Evolutionary conservation across 2,113 vertebrate genomes (phyloP).

Genomic region (Corythaeola cristata): DNA sequence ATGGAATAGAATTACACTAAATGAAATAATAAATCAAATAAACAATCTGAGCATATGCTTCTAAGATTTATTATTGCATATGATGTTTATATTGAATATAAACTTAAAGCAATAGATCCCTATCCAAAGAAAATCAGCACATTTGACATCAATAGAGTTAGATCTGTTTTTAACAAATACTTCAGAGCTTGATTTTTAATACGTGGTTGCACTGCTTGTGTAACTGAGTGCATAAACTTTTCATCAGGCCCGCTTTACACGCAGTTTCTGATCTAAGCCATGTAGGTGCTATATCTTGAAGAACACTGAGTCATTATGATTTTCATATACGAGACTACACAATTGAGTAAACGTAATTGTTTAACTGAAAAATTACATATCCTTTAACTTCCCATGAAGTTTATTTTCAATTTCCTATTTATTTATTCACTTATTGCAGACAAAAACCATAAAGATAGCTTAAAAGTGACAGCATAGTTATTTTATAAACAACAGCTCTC

Average conservation of each 20-base stretch:
- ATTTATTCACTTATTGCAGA: background rate
- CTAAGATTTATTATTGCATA: slow-evolving; percentile 5
- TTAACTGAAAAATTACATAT: background rate
- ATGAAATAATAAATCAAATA: slow-evolving; percentile 57
- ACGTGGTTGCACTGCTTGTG: background rate
- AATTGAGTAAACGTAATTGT: background rate
- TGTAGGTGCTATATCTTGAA: background rate
- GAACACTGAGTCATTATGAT: background rate
- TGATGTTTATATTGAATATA: slow-evolving; percentile 28
- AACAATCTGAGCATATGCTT: slow-evolving; percentile 5
- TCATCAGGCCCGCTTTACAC: background rate
- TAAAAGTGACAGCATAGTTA: background rate
- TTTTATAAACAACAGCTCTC: background rate
- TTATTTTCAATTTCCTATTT: background rate
- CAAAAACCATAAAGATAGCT: background rate
- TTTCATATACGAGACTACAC: background rate
- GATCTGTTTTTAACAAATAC: slow-evolving; percentile 8
- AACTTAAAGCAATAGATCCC: background rate
- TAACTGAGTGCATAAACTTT: background rate
- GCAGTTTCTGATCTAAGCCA: background rate
- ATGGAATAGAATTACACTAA: slow-evolving; percentile 17
- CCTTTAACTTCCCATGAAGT: background rate
- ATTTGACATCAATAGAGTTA: background rate
- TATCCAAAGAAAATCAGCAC: background rate
- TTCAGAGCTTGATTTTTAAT: slow-evolving; percentile 10